Evolutionary conservation across 2,888 invertebrate species (phyloP).

Genomic region (Pandemis cinnamomeana): DNA sequence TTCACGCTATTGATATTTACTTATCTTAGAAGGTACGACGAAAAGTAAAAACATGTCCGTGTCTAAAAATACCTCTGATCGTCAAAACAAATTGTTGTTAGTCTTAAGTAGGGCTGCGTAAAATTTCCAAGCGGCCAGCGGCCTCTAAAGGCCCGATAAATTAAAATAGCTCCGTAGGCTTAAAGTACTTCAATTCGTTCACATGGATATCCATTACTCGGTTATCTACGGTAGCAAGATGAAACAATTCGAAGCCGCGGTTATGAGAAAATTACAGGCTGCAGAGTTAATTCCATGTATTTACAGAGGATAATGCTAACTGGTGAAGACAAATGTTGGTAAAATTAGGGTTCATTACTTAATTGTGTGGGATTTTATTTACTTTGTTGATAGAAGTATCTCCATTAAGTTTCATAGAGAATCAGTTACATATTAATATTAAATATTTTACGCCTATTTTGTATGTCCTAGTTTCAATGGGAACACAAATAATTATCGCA

Average conservation of each 20-base stretch:
- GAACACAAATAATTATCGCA: background rate
- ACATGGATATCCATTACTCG: slow-evolving; percentile 54
- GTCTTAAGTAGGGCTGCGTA: slow-evolving; percentile 50
- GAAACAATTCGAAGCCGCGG: slow-evolving; percentile 52
- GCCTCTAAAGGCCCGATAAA: slow-evolving; percentile 60
- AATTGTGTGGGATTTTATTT: slow-evolving; percentile 6
- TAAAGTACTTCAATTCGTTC: slow-evolving; percentile 60
- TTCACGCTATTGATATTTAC: no score
- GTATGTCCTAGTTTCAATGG: background rate
- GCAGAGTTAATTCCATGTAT: slow-evolving; percentile 56
- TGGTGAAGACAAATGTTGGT: slow-evolving; percentile 25
- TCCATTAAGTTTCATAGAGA: background rate
- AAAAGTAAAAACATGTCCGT: background rate
- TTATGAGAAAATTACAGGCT: slow-evolving; percentile 56
- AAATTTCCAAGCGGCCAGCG: slow-evolving; percentile 62
- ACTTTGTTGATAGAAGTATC: background rate
- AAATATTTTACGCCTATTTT: background rate
- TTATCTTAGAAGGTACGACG: background rate
- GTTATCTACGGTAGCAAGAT: slow-evolving; percentile 54
- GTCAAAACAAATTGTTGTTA: slow-evolving; percentile 43
- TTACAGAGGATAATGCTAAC: slow-evolving; percentile 48
- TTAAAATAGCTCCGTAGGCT: slow-evolving; percentile 63
- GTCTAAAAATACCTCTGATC: slow-evolving; percentile 24
- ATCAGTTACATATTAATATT: background rate
- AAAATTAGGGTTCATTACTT: slow-evolving; percentile 30